Evolutionary conservation across 1,140 invertebrate genomes (phyloP).

Genomic region (Lepeophtheirus salmonis): DNA sequence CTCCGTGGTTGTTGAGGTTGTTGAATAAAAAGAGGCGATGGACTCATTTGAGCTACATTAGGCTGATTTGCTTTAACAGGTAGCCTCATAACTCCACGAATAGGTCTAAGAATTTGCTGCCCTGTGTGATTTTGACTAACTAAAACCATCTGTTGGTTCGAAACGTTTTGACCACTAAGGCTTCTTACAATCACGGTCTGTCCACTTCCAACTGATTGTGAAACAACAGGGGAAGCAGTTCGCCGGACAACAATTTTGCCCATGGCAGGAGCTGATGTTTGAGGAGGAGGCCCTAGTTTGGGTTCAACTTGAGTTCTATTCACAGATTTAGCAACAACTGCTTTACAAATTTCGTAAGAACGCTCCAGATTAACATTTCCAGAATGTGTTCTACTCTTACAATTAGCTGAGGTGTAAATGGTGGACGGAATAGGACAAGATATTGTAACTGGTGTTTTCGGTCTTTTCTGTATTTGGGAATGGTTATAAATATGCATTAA

Average conservation of each 20-base stretch:
- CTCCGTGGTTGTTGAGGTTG: background rate
- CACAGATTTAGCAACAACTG: slow-evolving; percentile 75
- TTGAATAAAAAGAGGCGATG: background rate
- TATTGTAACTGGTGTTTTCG: background rate
- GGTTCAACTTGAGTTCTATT: slow-evolving; percentile 66
- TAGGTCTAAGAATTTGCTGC: background rate
- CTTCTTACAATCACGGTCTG: too few species aligned
- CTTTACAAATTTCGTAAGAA: slow-evolving; percentile 87
- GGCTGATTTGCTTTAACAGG: background rate
- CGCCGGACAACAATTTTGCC: background rate
- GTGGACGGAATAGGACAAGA: background rate
- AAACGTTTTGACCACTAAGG: too few species aligned
- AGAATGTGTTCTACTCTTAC: background rate
- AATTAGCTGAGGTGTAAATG: background rate
- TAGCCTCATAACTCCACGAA: background rate
- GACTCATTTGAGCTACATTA: too few species aligned
- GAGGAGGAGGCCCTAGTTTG: slow-evolving; percentile 56
- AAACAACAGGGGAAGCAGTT: too few species aligned
- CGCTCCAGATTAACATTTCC: slow-evolving; percentile 74
- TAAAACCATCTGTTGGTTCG: background rate
- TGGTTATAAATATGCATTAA: too few species aligned
- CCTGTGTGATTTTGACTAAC: background rate
- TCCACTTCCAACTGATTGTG: background rate
- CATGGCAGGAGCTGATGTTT: slow-evolving; percentile 30
- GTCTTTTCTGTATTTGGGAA: too few species aligned